Evolutionary conservation across 2,888 invertebrate species (phyloP), one percentile per base, ranked within the genome.

Genomic region (Agonum fuliginosum): DNA sequence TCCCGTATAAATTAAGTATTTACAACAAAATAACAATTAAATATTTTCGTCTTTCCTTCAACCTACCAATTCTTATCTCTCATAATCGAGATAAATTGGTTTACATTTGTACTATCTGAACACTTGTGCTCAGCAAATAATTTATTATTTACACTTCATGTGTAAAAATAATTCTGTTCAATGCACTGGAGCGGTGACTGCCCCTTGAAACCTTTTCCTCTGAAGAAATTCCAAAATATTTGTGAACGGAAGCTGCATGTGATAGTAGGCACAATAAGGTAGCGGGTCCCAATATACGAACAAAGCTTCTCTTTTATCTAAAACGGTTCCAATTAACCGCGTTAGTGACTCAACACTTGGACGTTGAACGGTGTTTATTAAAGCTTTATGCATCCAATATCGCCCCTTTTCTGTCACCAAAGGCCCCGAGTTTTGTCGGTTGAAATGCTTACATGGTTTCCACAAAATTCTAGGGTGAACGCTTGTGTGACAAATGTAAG

Each of bases 281-380:
- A 95, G 84, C 3, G 95, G 95, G 84, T 95, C 95, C 95, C 95
- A 95, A 83, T 93, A 93, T 3, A 92, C 90, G 83, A 95, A 95
- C 0, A 95, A 87, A 0, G 94, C 95, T 84, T 95, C 95, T 43
- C 94, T 89, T 81, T 94, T 94, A 83, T 95, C 94, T 81, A 95
- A 84, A 37, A 94, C 92, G 0, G 92, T 92, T 41, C 92, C 91
- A 81, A 93, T 87, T 62, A 93, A 84, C 83, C 91, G 90, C 17
- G 90, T 90, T 3, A 93, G 89, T 1, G 88, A 86, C 80, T 88
- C 87, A 3, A 89, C 83, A 3, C 87, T 84, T 4, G 89, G 88
- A 80, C 88, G 86, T 69, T 87, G 87, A 43, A 89, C 82, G 51
- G 87, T 87, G 76, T 84, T 87, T 71, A 89, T 82, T 1, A 92